A percentile compares a stretch with the other conserved stretches of the same genome.
phyloP scores from a whole-genome alignment of 2,797 vertebrate genomes.

The Scomberomorus guttatus region DNA sequence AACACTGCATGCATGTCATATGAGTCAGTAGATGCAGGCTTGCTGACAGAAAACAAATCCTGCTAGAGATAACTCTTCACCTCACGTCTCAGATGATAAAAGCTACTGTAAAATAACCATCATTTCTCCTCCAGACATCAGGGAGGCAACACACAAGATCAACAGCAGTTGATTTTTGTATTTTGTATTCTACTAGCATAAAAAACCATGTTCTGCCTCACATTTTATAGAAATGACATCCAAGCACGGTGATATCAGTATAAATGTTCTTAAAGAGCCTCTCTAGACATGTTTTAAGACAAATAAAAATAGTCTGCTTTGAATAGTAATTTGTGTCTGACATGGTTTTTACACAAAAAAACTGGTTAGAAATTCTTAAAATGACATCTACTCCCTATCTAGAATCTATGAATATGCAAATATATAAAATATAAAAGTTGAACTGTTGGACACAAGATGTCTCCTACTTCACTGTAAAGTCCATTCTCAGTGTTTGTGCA shows the following conservation, averaged over 20 bases:
- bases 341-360: too few relatives aligned
- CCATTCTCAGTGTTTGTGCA: too few relatives aligned
- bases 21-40: slow-evolving; percentile 7
- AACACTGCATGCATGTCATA: slow-evolving; percentile 7
- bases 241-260: neutral
- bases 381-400: too few relatives aligned
- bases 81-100: slow-evolving; percentile 1
- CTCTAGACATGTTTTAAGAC: too few relatives aligned
- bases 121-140: neutral
- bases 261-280: neutral
- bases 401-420: too few relatives aligned
- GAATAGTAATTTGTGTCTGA: too few relatives aligned
- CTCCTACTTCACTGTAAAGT: too few relatives aligned
- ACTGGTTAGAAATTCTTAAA: too few relatives aligned
- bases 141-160: too few relatives aligned
- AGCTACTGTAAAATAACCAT: neutral
- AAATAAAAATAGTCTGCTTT: too few relatives aligned
- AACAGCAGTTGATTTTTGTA: neutral
- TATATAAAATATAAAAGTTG: too few relatives aligned
- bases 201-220: neutral
- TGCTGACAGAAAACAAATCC: slow-evolving; percentile 8
- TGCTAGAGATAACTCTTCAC: neutral
- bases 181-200: neutral
- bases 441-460: too few relatives aligned
- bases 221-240: neutral